Evolutionary conservation across 2,113 vertebrate species (phyloP).

Genomic region (Sylvietta virens): DNA sequence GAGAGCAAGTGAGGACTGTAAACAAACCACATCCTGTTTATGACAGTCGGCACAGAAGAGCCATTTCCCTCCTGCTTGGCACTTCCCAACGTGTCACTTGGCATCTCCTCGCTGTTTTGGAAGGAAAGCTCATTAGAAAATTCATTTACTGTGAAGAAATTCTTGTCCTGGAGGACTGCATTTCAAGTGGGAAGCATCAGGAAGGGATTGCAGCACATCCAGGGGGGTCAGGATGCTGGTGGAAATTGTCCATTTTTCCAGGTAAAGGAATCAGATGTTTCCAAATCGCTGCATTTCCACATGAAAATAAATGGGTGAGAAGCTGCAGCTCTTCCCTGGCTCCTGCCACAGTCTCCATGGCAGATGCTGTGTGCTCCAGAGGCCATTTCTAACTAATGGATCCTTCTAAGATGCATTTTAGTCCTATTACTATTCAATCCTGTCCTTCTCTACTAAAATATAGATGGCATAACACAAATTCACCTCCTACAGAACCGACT

Average conservation of each 20-base stretch:
- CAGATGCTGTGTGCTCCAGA: slow-evolving; percentile 28
- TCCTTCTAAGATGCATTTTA: slow-evolving; percentile 9
- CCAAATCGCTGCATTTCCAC: not conserved
- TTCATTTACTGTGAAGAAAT: not conserved
- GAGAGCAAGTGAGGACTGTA: not conserved
- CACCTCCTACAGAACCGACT: slow-evolving; percentile 16
- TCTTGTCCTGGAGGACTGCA: not conserved
- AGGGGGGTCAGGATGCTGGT: not conserved
- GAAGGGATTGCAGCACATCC: not conserved
- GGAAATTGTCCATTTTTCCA: not conserved
- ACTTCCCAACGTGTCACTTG: slow-evolving; percentile 1
- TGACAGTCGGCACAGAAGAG: not conserved
- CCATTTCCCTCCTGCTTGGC: slow-evolving; percentile 30
- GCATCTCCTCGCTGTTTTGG: not conserved
- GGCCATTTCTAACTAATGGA: slow-evolving; percentile 30
- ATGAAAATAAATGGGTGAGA: not conserved
- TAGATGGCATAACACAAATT: slow-evolving; percentile 37
- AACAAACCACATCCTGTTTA: not conserved
- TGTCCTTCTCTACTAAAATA: slow-evolving; percentile 43
- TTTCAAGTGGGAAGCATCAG: not conserved
- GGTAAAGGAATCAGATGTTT: not conserved
- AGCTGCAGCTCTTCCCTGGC: not conserved
- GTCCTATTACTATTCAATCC: slow-evolving; percentile 2
- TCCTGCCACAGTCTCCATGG: not conserved
- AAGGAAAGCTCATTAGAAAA: slow-evolving; percentile 5